A percentile compares a stretch with the other conserved stretches of the same genome.
Evolutionary conservation across 2,797 vertebrate genomes (phyloP).

Genomic region (Enteromius radiatus): DNA sequence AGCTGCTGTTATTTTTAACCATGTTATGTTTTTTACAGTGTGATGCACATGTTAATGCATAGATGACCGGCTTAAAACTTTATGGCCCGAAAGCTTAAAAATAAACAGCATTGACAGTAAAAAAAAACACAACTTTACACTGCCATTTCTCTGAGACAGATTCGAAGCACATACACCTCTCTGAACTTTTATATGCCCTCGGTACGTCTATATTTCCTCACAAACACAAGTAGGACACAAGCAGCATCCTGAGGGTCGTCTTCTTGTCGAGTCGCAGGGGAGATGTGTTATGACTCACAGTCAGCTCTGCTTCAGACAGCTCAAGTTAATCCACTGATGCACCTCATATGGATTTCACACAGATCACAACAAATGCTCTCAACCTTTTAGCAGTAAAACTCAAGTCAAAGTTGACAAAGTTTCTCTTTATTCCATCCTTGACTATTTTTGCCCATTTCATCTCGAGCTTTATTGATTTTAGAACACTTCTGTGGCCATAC

Average conservation of each 20-base stretch:
- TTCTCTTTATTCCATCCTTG: not conserved
- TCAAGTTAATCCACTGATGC: slow-evolving; percentile 31
- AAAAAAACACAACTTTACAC: not conserved
- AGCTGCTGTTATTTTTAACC: no score
- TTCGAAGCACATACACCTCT: not conserved
- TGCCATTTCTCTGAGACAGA: not conserved
- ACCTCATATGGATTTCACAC: slow-evolving; percentile 32
- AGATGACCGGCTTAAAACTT: not conserved
- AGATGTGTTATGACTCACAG: slow-evolving; percentile 9
- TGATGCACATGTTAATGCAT: not conserved
- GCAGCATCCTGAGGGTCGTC: not conserved
- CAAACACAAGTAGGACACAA: not conserved
- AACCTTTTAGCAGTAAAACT: slow-evolving; percentile 18
- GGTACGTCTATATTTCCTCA: not conserved
- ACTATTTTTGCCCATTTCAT: not conserved
- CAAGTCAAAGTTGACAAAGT: slow-evolving; percentile 18
- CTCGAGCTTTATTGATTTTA: slow-evolving; percentile 13
- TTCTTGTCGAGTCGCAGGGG: not conserved
- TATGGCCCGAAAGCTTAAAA: not conserved
- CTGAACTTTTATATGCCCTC: not conserved
- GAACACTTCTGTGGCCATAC: slow-evolving; percentile 1
- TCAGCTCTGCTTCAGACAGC: slow-evolving; percentile 25
- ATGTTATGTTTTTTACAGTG: no score
- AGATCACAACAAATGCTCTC: slow-evolving; percentile 13
- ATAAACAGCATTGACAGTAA: not conserved